Conservation (phyloP, 2,888 invertebrate species). For the Atherix ibis region DNA sequence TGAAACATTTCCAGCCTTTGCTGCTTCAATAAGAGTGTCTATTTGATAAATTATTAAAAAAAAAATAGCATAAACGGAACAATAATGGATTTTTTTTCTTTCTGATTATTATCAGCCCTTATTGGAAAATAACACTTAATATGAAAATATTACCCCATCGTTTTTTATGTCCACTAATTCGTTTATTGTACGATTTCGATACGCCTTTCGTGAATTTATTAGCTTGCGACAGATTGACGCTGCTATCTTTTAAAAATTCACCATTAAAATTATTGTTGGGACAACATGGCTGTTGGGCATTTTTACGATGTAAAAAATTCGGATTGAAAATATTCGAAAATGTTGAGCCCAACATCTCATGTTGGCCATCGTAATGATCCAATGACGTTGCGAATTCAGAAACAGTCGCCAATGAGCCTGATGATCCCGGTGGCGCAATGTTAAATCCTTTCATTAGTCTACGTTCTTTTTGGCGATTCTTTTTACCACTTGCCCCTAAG, state of each 20-base stretch:
- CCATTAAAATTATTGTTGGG: slow-evolving; percentile 5
- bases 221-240: slow-evolving; percentile 15
- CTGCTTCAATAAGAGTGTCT: slow-evolving; percentile 67
- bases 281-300: slow-evolving; percentile 10
- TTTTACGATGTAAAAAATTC: slow-evolving; percentile 26
- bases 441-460: slow-evolving; percentile 90
- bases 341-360: slow-evolving; percentile 51
- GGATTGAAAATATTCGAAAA: slow-evolving; percentile 47
- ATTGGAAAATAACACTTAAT: not conserved
- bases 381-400: slow-evolving; percentile 63
- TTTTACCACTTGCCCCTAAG: slow-evolving; percentile 75
- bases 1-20: slow-evolving; percentile 64
- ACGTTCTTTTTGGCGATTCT: slow-evolving; percentile 83
- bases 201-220: slow-evolving; percentile 27
- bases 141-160: slow-evolving; percentile 55
- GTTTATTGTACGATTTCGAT: slow-evolving; percentile 32
- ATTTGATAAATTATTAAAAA: not conserved
- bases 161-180: slow-evolving; percentile 49
- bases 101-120: not conserved
- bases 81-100: not conserved
- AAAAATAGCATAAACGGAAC: slow-evolving; percentile 35
- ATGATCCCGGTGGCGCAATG: slow-evolving; percentile 57
- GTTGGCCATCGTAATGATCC: slow-evolving; percentile 40
- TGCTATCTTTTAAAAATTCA: slow-evolving; percentile 9
- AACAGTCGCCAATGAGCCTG: slow-evolving; percentile 51